Percentiles rank a stretch among this genome's conserved stretches.
phyloP scores from a whole-genome alignment of 2,797 vertebrate genomes.

The Pterois miles region DNA sequence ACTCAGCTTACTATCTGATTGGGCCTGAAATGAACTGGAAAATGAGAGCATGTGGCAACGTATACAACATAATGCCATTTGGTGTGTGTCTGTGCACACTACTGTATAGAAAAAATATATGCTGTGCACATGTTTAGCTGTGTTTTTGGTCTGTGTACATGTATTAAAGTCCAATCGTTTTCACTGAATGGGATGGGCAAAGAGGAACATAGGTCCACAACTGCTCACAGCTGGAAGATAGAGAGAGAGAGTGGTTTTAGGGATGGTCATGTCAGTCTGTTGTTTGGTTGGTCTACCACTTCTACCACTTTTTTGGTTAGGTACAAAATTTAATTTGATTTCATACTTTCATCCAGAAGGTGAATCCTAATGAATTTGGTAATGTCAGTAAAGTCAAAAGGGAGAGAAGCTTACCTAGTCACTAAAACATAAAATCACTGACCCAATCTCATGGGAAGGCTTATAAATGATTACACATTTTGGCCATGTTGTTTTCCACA shows the following conservation, averaged over 20 bases:
- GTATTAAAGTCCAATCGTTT: slow-evolving; percentile 20
- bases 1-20: slow-evolving; percentile 14
- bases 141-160: slow-evolving; percentile 1
- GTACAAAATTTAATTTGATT: no score
- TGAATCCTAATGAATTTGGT: not conserved
- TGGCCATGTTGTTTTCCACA: no score
- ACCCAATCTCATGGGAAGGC: accelerated
- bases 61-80: not conserved
- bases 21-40: slow-evolving; percentile 42
- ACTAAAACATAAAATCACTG: not conserved
- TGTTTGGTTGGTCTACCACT: no score
- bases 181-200: not conserved
- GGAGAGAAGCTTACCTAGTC: not conserved
- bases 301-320: no score
- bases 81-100: not conserved
- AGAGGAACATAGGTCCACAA: slow-evolving; percentile 18
- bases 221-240: slow-evolving; percentile 39
- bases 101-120: not conserved
- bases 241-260: not conserved
- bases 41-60: slow-evolving; percentile 15
- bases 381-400: not conserved
- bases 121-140: not conserved
- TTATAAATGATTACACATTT: no score
- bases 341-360: no score
- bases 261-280: no score